These are phyloP conservation scores for Oikopleura dioica DNA, from an alignment of 23 tunicate genomes.

Conservation along the genomic window DNA sequence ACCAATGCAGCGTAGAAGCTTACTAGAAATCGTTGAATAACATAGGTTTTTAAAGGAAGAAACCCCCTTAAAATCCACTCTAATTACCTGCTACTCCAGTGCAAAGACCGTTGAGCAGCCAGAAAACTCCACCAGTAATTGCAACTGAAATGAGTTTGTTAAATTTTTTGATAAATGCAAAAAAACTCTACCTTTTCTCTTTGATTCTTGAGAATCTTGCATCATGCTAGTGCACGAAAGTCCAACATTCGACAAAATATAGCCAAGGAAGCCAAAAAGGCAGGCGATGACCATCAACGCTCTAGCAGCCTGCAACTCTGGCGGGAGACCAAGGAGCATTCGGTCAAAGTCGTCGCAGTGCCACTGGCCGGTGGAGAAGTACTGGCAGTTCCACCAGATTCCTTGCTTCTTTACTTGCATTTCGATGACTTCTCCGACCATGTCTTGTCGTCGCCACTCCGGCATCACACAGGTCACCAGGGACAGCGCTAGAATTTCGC, in stretches of 20 bases:
- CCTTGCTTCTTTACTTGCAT: conserved; percentile 26
- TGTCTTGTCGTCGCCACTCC: conserved; percentile 67
- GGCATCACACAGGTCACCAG: conserved; percentile 29
- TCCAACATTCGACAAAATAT: conserved; percentile 42
- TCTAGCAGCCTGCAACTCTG: conserved; percentile 55
- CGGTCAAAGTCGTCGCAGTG: conserved; percentile 95
- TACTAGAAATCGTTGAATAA: too few relatives aligned
- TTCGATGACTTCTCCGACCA: conserved; percentile 41
- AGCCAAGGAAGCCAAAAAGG: conserved; percentile 25
- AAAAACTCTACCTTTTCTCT: neutral
- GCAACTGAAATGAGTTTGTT: neutral
- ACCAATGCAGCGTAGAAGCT: neutral
- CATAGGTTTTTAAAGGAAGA: too few relatives aligned
- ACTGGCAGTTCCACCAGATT: conserved; percentile 59
- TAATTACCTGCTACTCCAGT: conserved; percentile 7
- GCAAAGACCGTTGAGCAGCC: neutral
- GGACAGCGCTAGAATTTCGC: too few relatives aligned
- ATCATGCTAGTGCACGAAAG: conserved; percentile 66
- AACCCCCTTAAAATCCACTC: too few relatives aligned
- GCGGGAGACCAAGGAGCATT: conserved; percentile 48
- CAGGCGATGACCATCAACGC: conserved; percentile 33
- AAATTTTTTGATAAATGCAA: neutral
- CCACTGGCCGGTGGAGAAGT: conserved; percentile 77
- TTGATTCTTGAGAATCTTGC: conserved; percentile 14
- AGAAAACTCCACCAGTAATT: neutral